Evolutionary conservation across 53 echinoderm and acorn worm species (phyloP).

Genomic region (Patiria pectinifera): DNA sequence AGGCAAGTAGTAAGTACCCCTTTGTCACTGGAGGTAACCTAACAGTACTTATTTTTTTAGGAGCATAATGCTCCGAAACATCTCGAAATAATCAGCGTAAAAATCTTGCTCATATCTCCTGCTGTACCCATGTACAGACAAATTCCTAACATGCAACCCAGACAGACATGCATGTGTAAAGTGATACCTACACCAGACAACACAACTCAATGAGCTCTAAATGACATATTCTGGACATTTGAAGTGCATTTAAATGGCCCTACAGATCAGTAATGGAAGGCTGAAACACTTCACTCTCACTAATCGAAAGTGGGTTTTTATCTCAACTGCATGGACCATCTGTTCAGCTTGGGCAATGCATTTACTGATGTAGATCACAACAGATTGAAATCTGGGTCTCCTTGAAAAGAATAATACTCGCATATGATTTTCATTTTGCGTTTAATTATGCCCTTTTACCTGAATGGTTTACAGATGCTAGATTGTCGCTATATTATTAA

Average conservation of each 20-base stretch:
- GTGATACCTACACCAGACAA: background rate
- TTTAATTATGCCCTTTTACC: background rate
- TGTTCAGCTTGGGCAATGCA: slow-evolving; percentile 1
- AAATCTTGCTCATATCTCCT: background rate
- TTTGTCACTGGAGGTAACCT: no score
- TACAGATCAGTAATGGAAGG: background rate
- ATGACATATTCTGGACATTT: background rate
- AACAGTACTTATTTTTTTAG: no score
- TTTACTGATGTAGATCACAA: background rate
- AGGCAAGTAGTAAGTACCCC: no score
- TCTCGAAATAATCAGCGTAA: no score
- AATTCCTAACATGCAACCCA: background rate
- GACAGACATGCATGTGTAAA: background rate
- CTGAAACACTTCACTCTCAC: background rate
- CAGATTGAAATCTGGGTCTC: slow-evolving; percentile 5
- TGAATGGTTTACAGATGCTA: background rate
- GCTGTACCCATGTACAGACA: background rate
- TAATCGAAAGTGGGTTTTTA: background rate
- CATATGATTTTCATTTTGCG: background rate
- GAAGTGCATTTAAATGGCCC: slow-evolving; percentile 1
- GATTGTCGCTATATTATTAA: background rate
- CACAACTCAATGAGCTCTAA: background rate
- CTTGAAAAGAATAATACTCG: background rate
- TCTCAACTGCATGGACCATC: slow-evolving; percentile 12
- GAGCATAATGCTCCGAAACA: no score